A percentile compares a stretch with the other conserved stretches of the same genome.
phyloP scores from a whole-genome alignment of 2,797 vertebrate species.

The Chelon labrosus region DNA sequence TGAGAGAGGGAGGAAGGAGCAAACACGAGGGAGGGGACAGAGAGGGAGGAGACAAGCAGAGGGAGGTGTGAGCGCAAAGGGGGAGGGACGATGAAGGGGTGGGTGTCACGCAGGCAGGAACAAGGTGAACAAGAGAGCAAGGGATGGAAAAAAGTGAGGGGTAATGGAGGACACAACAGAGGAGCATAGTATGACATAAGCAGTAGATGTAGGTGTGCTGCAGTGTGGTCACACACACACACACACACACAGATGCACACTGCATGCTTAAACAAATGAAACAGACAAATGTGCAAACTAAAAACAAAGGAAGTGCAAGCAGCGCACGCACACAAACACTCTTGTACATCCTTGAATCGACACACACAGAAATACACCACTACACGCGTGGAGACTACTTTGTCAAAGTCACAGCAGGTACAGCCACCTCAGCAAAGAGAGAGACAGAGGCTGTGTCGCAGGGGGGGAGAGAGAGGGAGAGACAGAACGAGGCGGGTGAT shows the following conservation, averaged over 20 bases:
- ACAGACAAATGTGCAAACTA: constrained; percentile 43
- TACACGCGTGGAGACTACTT: constrained; percentile 76
- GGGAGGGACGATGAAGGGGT: constrained; percentile 14
- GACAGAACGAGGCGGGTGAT: constrained; percentile 22
- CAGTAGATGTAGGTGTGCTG: constrained; percentile 47
- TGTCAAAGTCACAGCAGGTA: constrained; percentile 88
- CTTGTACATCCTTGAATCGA: background rate
- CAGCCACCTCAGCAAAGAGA: constrained; percentile 86
- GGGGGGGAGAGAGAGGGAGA: constrained; percentile 33
- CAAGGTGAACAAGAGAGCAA: constrained; percentile 70
- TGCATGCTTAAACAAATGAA: constrained; percentile 33
- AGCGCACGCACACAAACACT: constrained; percentile 19
- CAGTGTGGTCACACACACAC: constrained; percentile 39
- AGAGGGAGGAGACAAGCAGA: constrained; percentile 43
- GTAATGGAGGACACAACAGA: constrained; percentile 65
- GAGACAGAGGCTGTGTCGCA: constrained; percentile 66
- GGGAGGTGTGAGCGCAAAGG: constrained; percentile 13
- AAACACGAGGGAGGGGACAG: constrained; percentile 50
- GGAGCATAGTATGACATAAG: constrained; percentile 58
- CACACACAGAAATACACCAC: constrained; percentile 53
- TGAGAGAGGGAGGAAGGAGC: constrained; percentile 72
- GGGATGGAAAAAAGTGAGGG: constrained; percentile 58
- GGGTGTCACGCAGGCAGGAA: constrained; percentile 57
- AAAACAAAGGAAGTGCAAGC: constrained; percentile 30
- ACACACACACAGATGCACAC: constrained; percentile 32